Base-by-base conservation (phyloP, 2,797 vertebrate species). In the Sebastes minor region DNA sequence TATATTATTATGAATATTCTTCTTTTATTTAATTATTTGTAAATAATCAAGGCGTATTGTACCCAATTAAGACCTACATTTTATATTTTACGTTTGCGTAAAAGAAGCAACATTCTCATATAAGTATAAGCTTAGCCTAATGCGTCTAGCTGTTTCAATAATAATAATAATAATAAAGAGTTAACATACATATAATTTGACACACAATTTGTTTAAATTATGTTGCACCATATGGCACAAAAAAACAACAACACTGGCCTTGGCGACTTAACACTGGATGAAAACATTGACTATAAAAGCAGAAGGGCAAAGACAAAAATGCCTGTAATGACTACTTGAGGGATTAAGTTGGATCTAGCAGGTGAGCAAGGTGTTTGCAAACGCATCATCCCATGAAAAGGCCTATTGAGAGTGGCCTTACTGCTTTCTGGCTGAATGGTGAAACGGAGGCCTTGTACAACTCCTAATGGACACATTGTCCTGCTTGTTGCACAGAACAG, bases 321-420 rank as follows among this genome's bases (percentile, higher is more conserved):
- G 12, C 3, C 13, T 80, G 42, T 69, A 83, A 33, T 27, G 76
- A 64, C 74, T 74, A 22, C 38, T 59, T 30, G 72, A 57, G 61
- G 89, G 85, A 92, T 90, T 88, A 87, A 8, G 23, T 30, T 62
- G 87, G 88, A 84, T 88, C 25, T 32, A 77, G 27, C 87, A 91
- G 87, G 89, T 91, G 90, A 87, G 74, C 78, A 86, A 86, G 84
- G 88, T 94, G 88, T 94, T 93, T 93, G 90, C 86, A 84, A 85
- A 91, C 18, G 82, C 83, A 88, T 89, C 89, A 86, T 70, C 52
- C 83, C 86, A 73, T 94, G 91, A 93, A 92, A 92, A 94, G 87
- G 68, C 77, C 83, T 30, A 90, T 89, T 91, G 90, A 90, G 65
- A 78, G 59, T 82, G 80, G 80, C 82, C 83, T 93, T 79, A 84